Evolutionary conservation across 2,797 vertebrate genomes (phyloP).

Genomic region (Semotilus atromaculatus): DNA sequence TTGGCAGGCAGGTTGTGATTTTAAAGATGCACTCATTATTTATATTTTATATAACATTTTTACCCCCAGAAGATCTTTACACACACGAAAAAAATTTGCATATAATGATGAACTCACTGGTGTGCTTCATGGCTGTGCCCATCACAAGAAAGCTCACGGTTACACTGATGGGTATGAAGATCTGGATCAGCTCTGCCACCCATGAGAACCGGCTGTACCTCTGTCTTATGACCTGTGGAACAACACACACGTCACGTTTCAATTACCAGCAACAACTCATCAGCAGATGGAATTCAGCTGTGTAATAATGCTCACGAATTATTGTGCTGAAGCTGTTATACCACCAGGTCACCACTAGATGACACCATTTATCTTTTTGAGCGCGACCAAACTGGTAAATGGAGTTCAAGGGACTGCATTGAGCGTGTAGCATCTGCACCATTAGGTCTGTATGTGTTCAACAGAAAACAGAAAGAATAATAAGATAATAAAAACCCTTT

Average conservation of each 20-base stretch:
- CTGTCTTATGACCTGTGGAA: constrained; percentile 73
- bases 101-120: constrained; percentile 56
- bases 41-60: too few relatives aligned
- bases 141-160: constrained; percentile 79
- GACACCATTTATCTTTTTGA: constrained; percentile 57
- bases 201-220: constrained; percentile 71
- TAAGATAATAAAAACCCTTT: not conserved
- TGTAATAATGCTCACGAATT: not conserved
- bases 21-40: too few relatives aligned
- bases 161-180: constrained; percentile 77
- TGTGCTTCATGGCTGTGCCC: constrained; percentile 79
- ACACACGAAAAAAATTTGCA: not conserved
- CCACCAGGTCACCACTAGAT: constrained; percentile 57
- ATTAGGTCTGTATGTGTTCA: not conserved
- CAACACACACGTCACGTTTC: constrained; percentile 4
- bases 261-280: not conserved
- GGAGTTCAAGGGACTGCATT: not conserved
- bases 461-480: not conserved
- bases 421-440: not conserved
- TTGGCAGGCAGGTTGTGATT: too few relatives aligned
- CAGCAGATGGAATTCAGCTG: not conserved
- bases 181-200: constrained; percentile 76
- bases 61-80: too few relatives aligned
- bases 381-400: not conserved
- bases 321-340: constrained; percentile 44